Conservation (phyloP, 1,140 invertebrate genomes). For the Neotoxoptera formosana region DNA sequence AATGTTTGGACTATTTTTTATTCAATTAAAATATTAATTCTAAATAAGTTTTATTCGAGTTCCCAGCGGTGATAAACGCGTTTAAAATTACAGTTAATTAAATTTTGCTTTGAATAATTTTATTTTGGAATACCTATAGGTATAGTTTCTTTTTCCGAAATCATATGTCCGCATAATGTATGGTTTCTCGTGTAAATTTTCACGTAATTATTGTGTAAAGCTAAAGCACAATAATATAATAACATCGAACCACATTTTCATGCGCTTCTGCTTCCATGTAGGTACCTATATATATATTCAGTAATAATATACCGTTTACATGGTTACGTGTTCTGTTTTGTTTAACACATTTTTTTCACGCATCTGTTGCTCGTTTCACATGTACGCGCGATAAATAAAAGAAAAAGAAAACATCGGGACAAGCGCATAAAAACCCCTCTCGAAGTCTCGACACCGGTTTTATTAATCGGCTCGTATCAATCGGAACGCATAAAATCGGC, state of each 20-base stretch:
- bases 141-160: not conserved
- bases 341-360: constrained; percentile 34
- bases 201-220: not conserved
- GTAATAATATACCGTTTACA: not conserved
- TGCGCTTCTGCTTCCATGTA: not conserved
- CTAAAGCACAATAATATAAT: not conserved
- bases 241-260: constrained; percentile 4
- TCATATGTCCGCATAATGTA: not conserved
- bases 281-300: not conserved
- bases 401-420: not conserved
- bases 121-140: not conserved
- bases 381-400: constrained; percentile 43
- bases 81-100: too few species aligned
- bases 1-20: too few species aligned
- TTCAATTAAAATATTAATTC: too few species aligned
- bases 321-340: constrained; percentile 48
- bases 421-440: constrained; percentile 31
- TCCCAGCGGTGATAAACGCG: too few species aligned
- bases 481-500: constrained; percentile 51
- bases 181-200: not conserved
- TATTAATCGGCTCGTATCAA: constrained; percentile 57
- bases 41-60: too few species aligned
- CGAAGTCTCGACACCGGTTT: constrained; percentile 33
- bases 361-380: constrained; percentile 50
- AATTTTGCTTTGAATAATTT: too few species aligned